Evolutionary conservation across 2,888 invertebrate species (phyloP).

Genomic region (Schrankia costaestrigalis): DNA sequence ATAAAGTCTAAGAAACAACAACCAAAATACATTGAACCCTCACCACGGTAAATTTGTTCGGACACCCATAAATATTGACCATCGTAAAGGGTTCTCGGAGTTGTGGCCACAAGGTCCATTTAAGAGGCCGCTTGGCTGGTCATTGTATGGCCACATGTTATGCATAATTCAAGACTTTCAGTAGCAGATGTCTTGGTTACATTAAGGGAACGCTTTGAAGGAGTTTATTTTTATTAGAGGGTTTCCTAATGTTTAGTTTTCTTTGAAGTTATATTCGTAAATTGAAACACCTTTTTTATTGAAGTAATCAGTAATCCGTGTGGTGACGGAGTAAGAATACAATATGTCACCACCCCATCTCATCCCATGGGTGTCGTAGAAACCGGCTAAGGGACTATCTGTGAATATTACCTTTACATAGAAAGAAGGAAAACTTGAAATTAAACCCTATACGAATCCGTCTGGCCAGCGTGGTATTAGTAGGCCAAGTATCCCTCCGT

Average conservation of each 20-base stretch:
- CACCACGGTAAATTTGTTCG: slow-evolving; percentile 48
- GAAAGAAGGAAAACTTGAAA: too few species aligned
- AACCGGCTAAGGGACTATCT: too few species aligned
- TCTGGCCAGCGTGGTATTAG: too few species aligned
- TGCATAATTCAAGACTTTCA: slow-evolving; percentile 55
- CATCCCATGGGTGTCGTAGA: too few species aligned
- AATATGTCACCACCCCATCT: too few species aligned
- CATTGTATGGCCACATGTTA: slow-evolving; percentile 37
- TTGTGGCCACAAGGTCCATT: slow-evolving; percentile 52
- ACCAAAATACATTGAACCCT: slow-evolving; percentile 12
- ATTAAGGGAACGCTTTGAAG: slow-evolving; percentile 27
- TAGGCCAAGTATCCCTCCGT: too few species aligned
- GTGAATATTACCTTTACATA: too few species aligned
- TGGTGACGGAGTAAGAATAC: too few species aligned
- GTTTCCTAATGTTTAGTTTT: slow-evolving; percentile 1
- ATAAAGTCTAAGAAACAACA: slow-evolving; percentile 13
- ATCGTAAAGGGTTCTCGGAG: slow-evolving; percentile 50
- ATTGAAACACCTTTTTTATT: too few species aligned
- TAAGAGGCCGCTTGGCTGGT: slow-evolving; percentile 49
- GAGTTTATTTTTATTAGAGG: slow-evolving; percentile 18
- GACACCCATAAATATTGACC: slow-evolving; percentile 62
- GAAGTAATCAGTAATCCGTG: too few species aligned
- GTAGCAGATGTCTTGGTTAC: slow-evolving; percentile 28
- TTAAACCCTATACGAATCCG: too few species aligned
- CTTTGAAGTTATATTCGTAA: slow-evolving; percentile 12